These are phyloP conservation scores for Tringa solitaria DNA, from an alignment of 2,113 vertebrate species.

Conservation along the genomic window DNA sequence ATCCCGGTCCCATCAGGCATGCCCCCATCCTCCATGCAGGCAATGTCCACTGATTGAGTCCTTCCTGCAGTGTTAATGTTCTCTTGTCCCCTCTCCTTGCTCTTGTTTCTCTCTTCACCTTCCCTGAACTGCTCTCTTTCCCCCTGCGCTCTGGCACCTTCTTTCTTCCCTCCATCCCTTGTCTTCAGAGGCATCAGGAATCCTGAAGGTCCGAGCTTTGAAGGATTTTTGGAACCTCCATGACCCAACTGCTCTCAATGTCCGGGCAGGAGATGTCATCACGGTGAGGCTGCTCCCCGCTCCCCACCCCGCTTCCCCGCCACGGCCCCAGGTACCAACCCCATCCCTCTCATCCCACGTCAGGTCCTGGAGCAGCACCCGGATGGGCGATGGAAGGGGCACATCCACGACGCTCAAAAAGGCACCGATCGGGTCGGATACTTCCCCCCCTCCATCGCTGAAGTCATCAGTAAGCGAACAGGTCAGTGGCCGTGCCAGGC, in stretches of 20 bases:
- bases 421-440: constrained; percentile 92
- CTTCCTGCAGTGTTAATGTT: neutral
- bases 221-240: constrained; percentile 98
- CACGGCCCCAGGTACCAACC: neutral
- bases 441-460: constrained; percentile 93
- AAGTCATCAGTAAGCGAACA: constrained; percentile 91
- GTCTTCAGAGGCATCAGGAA: constrained; percentile 88
- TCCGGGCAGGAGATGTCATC: constrained; percentile 92
- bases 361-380: constrained; percentile 94
- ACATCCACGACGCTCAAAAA: constrained; percentile 89
- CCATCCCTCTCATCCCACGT: neutral
- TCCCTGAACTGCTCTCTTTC: neutral
- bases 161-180: constrained; percentile 6
- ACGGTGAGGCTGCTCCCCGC: constrained; percentile 78
- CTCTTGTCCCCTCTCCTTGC: neutral
- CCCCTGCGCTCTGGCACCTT: neutral
- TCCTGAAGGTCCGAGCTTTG: constrained; percentile 92
- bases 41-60: neutral
- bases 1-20: rapidly evolving
- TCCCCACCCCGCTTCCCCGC: rapidly evolving
- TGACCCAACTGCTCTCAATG: constrained; percentile 92
- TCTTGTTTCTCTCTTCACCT: neutral
- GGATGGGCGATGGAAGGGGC: constrained; percentile 94
- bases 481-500: constrained; percentile 58
- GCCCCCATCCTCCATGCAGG: rapidly evolving